Base-by-base conservation (phyloP, 2,797 vertebrate genomes). In the Molossus alvarezi region DNA sequence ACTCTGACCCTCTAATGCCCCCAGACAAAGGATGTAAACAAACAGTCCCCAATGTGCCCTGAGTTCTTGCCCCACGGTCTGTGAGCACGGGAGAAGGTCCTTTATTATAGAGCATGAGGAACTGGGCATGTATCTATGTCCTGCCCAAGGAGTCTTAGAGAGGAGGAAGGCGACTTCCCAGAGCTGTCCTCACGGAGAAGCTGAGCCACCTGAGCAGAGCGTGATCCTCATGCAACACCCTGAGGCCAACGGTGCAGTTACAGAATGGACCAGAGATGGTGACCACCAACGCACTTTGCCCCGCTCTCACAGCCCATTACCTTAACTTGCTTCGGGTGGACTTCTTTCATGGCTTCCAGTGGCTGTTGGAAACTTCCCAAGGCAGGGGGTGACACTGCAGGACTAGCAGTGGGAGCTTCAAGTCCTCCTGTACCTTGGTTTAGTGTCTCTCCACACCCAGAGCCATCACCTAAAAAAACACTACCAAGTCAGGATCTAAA, bases 321-420 rank as follows among this genome's bases (percentile, higher is more conserved):
- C 99, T 99, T 99, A 93, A 99, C 98, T 69, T 99, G 99, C 55
- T 99, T 99, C 9, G 99, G 99, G 53, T 99, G 97, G 45, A 99
- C 95, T 55, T 99, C 99, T 62, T 90, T 98, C 92, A 96, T 58
- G 8, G 96, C 69, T 10, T 93, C 96, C 83, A 41, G 96, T 0
- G 95, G 94, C 0, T 97, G 98, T 11, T 97, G 98, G 96, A 98
- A 98, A 96, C 99, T 99, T 97, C 98, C 98, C 77, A 98, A 64
- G 94, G 98, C 97, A 27, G 45, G 98, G 79, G 99, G 98, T 88
- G 99, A 98, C 90, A 98, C 98, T 10, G 98, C 85, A 88, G 99
- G 98, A 96, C 98, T 98, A 92, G 98, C 96, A 85, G 99, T 98
- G 4, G 99, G 97, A 48, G 98, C 95, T 92, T 99, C 98, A 0